Base-by-base conservation (phyloP, 2,888 invertebrate species). In the Ormyrus rosae region DNA sequence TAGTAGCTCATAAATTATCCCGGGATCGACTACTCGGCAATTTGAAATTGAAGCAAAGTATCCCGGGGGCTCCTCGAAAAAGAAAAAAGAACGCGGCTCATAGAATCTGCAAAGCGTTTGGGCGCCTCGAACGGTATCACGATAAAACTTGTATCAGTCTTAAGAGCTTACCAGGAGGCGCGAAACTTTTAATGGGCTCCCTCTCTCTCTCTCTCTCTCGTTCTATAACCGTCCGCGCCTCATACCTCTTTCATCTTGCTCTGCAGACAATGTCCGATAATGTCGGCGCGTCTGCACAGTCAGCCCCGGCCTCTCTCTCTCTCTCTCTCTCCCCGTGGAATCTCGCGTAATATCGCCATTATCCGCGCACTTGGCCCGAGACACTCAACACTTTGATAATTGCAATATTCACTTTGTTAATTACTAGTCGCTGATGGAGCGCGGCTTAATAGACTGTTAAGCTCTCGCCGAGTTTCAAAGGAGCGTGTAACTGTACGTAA, bases 121-220 rank as follows among this genome's bases (percentile, higher is more conserved):
- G 13, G 6, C 13, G 51, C 64, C n/a, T 13, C 46, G n/a, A 19
- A 61, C 48, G 50, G 64, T 60, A 51, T 74, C 56, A 13, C 58
- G 63, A 81, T 65, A 70, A 81, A 81, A 78, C 74, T 78, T 61
- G 65, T 78, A 81, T 69, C 64, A 67, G 60, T 65, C 65, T 81
- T 81, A 70, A 78, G 70, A 78, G 74, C 74, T 74, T 74, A 64
- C 13, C 53, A 46, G 67, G 50, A 64, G 69, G 56, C 70, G 61
- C 65, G 61, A 73, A 81, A 81, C 81, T 81, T 81, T 78, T 78
- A 81, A 81, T 81, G 78, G 73, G 72, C 79, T 79, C 13, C 13
- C 13, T 13, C 13, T 13, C 13, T 13, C 13, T 13, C 13, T 56
- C 69, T 61, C 46, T 11, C 19, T 9, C 61, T 51, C n/a, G 13